These are phyloP conservation scores for Brachyptera risi DNA, from an alignment of 2,888 invertebrate species.

Conservation along the genomic window DNA sequence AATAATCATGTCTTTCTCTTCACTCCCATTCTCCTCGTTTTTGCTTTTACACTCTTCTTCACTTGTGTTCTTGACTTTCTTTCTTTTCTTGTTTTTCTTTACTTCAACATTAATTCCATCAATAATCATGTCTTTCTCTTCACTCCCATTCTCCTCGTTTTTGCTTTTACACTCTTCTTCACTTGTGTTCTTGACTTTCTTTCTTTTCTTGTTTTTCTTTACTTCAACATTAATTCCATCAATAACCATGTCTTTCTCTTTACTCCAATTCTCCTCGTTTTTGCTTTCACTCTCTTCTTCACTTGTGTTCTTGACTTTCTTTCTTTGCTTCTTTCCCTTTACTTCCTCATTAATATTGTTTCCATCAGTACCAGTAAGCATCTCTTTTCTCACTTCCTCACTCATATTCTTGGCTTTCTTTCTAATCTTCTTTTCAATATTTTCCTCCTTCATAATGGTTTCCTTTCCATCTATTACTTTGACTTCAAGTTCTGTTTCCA, in stretches of 20 bases:
- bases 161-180: background rate
- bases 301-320: background rate
- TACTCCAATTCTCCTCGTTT: background rate
- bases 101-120: background rate
- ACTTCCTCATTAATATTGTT: background rate
- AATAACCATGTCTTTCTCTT: background rate
- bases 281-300: background rate
- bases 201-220: background rate
- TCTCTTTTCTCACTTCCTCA: background rate
- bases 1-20: background rate
- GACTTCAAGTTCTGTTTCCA: too few relatives aligned
- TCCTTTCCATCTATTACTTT: too few relatives aligned
- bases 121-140: background rate
- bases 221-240: background rate
- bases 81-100: background rate
- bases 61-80: background rate
- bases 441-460: too few relatives aligned
- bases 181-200: background rate
- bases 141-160: background rate
- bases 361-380: background rate
- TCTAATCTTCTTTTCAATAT: too few relatives aligned
- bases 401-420: background rate
- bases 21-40: background rate
- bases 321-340: background rate
- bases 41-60: background rate